Base-by-base conservation (phyloP, 2,797 vertebrate genomes). In the Rhinophrynus dorsalis region DNA sequence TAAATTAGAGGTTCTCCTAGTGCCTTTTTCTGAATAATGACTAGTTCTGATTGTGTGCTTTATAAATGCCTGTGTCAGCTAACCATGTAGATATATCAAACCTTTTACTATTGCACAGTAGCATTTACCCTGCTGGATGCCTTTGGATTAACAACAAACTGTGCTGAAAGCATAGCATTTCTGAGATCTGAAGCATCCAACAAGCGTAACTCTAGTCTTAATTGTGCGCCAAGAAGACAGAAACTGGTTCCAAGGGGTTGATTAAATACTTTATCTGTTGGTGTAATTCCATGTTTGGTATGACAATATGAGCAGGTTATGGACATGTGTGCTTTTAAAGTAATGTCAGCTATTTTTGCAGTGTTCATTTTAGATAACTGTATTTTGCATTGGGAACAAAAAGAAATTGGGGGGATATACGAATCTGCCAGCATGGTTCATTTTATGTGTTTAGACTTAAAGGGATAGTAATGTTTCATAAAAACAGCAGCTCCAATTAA, bases 61-160 rank as follows among this genome's bases (percentile, higher is more conserved):
- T 48, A 48, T 48, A 48, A 48, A 48, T 18, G 18, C 44, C 44
- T 48, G 12, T 44, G 44, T 23, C 44, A 24, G 44, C 44, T 17
- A 17, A 18, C 40, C 40, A 9, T 44, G 40, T 17, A 17, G 0
- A 38, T 44, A 18, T 44, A 44, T 44, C 15, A 38, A 38, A 38
- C 37, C 37, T 13, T 38, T 38, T 38, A 11, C 37, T 8, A 20
- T 44, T 57, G 78, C 81, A 57, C 80, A 79, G 79, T 78, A 78
- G 78, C 74, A 58, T 63, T 75, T 17, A 35, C 2, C 12, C 0
- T 75, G 74, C 74, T 60, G 69, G 77, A 78, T 82, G 80, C 77
- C 80, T 78, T 80, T 80, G 81, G 80, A 83, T 86, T 85, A 85
- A 81, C 80, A 66, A 76, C 81, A 78, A 40, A 80, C 80, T 80